Evolutionary conservation across 2,888 invertebrate genomes (phyloP), one percentile per base, ranked within the genome.

Genomic region (Rhaphigaster nebulosa): DNA sequence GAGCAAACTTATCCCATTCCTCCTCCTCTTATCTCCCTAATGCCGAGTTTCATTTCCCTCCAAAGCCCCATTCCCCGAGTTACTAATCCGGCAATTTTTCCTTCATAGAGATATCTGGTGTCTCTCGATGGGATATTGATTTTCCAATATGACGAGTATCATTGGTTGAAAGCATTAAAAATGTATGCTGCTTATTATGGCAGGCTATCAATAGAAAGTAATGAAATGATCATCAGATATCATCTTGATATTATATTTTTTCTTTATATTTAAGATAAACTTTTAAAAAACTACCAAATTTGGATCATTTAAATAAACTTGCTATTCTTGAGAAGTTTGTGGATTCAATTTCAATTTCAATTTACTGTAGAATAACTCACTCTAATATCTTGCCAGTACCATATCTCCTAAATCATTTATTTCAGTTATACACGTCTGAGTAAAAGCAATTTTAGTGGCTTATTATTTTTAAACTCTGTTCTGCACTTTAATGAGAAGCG

Each of bases 1-100:
- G 70, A 76, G 34, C 20, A 38, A 76, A 76, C 34, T 76, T 76
- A 76, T 38, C 70, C 70, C 34, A 34, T 76, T 38, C 70, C 23
- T 38, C 70, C 70, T 23, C 34, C 70, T 29, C 65, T 65, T 76
- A 76, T 76, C 70, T 76, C 38, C 70, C 26, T 76, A 38, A 76
- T 76, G 70, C 34, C 38, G 70, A 20, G 38, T 38, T 76, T 76
- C 70, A 76, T 76, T 76, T 76, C 23, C 34, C 70, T 70, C 70
- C 34, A 6, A 76, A 76, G 38, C 2, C 70, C 34, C 70, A 76
- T 76, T 76, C 34, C 38, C 38, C 34, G 34, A 76, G 34, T 38
- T 20, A 13, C 70, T 34, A 29, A 76, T 76, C 70, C 23, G 8
- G 6, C 70, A 38, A 38, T 76, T 76, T 70, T 70, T 76, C 34